Evolutionary conservation across 2,888 invertebrate species (phyloP), one percentile per base, ranked within the genome.

Genomic region (Gari tellinella): DNA sequence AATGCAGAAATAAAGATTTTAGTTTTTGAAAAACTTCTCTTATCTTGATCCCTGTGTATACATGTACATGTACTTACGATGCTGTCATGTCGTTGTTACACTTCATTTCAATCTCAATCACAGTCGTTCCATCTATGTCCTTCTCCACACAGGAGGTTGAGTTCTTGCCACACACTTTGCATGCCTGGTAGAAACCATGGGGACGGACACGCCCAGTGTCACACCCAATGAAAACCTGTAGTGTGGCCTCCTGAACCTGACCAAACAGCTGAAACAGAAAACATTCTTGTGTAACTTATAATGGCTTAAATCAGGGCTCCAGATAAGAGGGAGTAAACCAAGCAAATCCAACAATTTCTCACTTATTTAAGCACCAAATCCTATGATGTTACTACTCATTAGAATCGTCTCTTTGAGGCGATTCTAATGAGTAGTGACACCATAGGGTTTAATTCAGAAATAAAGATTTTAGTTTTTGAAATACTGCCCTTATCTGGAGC

Each of bases 171-270:
- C 96, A 96, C 0, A 99, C 98, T 77, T 97, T 95, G 90, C 98
- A 98, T 2, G 98, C 97, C 92, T 98, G 98, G 93, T 99, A 99
- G 92, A 98, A 98, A 95, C 98, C 97, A 92, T 99, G 99, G 0
- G 98, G 98, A 7, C 96, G 95, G 8, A 97, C 96, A 69, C 96
- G 95, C 0, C 97, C 98, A 53, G 96, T 94, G 91, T 98, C 98
- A 19, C 96, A 97, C 41, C 98, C 98, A 89, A 98, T 97, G 91
- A 96, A 98, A 89, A 96, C 96, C 94, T 98, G 97, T 81, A 99
- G 93, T 15, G 95, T 95, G 1, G 97, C 95, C 25, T 96, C 95
- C 91, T 97, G 96, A 87, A 95, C 95, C 90, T 97, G 97, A 64
- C 98, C 98, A 69, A 94, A 93, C 82, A 99, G 93, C 94, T 97